phyloP scores from a whole-genome alignment of 1,140 invertebrate species.

The Polypedilum vanderplanki region DNA sequence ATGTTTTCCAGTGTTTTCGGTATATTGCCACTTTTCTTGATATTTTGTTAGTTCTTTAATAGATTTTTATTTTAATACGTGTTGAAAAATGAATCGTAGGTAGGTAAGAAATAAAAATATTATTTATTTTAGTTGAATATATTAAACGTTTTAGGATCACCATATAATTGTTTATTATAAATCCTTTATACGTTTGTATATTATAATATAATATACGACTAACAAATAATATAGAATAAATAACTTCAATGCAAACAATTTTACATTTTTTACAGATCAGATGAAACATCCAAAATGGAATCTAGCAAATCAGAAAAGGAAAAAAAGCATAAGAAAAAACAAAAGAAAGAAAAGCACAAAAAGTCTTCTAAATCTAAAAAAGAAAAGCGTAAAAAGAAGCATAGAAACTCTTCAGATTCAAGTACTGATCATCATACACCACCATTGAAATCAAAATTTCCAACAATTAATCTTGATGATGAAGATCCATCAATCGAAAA shows the following conservation, averaged over 20 bases:
- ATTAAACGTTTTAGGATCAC: too few relatives aligned
- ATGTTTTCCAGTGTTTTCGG: too few relatives aligned
- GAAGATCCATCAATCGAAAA: not conserved
- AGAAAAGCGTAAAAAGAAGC: not conserved
- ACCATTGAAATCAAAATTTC: not conserved
- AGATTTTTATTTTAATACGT: too few relatives aligned
- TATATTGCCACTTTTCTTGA: too few relatives aligned
- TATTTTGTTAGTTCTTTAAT: too few relatives aligned
- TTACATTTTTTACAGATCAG: not conserved
- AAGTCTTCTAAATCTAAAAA: not conserved
- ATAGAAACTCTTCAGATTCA: not conserved
- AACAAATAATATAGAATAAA: too few relatives aligned
- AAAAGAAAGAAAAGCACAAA: constrained; percentile 9
- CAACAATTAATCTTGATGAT: not conserved
- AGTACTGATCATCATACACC: not conserved
- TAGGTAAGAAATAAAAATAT: too few relatives aligned
- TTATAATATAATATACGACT: too few relatives aligned
- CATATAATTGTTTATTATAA: too few relatives aligned
- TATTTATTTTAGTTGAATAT: too few relatives aligned
- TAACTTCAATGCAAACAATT: not conserved
- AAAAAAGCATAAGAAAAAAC: constrained; percentile 1
- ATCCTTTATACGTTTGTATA: too few relatives aligned
- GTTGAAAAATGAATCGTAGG: too few relatives aligned
- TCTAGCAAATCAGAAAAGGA: not conserved
- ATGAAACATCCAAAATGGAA: not conserved